Evolutionary conservation across 2,113 vertebrate species (phyloP).

Genomic region (Poicephalus gulielmi): DNA sequence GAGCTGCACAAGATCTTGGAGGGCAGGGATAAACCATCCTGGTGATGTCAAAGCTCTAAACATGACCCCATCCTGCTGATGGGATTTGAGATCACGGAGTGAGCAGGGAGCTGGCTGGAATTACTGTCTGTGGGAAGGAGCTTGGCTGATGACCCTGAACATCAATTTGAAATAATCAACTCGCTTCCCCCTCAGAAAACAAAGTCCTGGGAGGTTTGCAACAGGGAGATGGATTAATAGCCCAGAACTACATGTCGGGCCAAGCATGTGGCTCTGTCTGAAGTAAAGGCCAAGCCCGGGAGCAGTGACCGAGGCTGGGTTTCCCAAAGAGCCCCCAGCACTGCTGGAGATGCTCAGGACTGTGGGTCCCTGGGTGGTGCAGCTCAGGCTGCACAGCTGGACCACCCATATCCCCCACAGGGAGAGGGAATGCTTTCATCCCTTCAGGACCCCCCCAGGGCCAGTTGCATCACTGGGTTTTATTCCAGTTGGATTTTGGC

Average conservation of each 20-base stretch:
- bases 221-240: not conserved
- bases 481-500: not conserved
- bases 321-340: not conserved
- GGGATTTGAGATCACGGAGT: not conserved
- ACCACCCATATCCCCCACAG: fast-evolving
- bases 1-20: fast-evolving
- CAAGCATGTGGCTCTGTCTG: not conserved
- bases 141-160: not conserved
- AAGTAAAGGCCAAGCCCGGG: not conserved
- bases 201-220: not conserved
- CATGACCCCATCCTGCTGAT: not conserved
- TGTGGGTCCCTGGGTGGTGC: fast-evolving
- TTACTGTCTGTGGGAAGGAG: not conserved
- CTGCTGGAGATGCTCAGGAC: not conserved
- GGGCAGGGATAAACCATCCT: not conserved
- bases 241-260: not conserved
- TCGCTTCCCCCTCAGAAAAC: not conserved
- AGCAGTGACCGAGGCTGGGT: not conserved
- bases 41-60: not conserved
- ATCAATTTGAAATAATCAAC: not conserved
- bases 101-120: not conserved
- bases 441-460: not conserved
- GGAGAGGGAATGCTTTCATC: fast-evolving
- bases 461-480: not conserved
- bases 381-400: not conserved